Evolutionary conservation across 2,797 vertebrate genomes (phyloP).

Genomic region (Ctenochaetus hawaiiensis): DNA sequence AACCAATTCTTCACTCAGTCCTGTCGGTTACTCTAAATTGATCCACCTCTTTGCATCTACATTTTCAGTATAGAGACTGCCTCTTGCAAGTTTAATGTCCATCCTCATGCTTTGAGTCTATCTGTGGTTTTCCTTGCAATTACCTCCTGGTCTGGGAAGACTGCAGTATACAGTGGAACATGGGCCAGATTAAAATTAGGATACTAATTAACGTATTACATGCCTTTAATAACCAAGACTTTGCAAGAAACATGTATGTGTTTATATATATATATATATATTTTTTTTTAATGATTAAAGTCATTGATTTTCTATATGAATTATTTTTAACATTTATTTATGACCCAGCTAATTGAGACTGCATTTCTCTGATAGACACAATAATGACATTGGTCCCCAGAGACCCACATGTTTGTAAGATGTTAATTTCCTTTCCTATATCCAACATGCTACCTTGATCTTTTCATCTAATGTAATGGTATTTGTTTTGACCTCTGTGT

Average conservation of each 20-base stretch:
- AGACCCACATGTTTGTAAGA: neutral
- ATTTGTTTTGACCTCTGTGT: neutral
- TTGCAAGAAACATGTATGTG: too few species aligned
- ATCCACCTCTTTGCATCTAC: neutral
- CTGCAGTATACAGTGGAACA: neutral
- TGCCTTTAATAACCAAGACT: too few species aligned
- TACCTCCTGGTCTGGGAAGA: too few species aligned
- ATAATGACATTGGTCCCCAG: neutral
- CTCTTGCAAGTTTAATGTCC: too few species aligned
- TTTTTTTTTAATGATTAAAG: neutral
- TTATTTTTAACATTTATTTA: neutral
- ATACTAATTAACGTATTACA: too few species aligned
- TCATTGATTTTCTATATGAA: neutral
- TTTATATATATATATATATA: too few species aligned
- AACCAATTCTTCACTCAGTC: neutral
- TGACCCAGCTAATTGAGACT: neutral
- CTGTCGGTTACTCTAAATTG: neutral
- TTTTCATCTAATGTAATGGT: neutral
- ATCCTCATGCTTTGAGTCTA: too few species aligned
- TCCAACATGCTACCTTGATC: neutral
- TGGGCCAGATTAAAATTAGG: neutral
- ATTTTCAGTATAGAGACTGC: too few species aligned
- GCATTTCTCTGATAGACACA: neutral
- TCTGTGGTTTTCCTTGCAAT: too few species aligned
- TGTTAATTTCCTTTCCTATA: neutral